Percentiles rank a stretch among this genome's conserved stretches.
These are phyloP conservation scores for Amblyornis subalaris DNA, from an alignment of 2,113 vertebrate species.

Conservation along the genomic window DNA sequence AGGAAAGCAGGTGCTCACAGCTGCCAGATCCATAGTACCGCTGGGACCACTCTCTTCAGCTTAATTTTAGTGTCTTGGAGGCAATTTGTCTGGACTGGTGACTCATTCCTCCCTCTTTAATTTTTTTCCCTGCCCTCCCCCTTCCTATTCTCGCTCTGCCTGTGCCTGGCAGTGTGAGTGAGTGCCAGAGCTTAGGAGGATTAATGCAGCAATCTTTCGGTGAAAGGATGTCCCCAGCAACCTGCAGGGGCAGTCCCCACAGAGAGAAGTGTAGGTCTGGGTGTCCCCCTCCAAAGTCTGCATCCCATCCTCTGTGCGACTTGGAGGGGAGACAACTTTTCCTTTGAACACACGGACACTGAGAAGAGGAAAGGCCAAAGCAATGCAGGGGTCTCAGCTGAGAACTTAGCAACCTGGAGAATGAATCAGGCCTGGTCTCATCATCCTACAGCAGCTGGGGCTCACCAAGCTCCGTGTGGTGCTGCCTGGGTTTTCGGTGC, in stretches of 20 bases:
- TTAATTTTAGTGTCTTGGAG: slow-evolving; percentile 59
- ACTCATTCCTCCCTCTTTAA: slow-evolving; percentile 47
- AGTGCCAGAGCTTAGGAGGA: background rate
- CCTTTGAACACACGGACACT: background rate
- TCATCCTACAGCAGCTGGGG: background rate
- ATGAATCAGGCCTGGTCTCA: background rate
- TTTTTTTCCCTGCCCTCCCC: background rate
- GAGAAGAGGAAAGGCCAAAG: background rate
- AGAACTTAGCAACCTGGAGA: background rate
- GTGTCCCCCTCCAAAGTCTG: background rate
- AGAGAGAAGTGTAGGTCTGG: fast-evolving
- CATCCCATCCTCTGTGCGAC: background rate
- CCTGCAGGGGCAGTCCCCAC: background rate
- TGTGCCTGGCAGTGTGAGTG: background rate
- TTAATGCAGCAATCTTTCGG: background rate
- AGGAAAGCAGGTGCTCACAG: slow-evolving; percentile 42
- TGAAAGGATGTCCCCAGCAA: background rate
- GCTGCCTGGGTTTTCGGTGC: background rate
- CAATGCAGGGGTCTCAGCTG: background rate
- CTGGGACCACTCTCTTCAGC: slow-evolving; percentile 33
- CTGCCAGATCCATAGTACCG: slow-evolving; percentile 10
- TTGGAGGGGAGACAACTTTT: background rate
- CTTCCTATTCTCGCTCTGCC: background rate
- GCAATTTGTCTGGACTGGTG: slow-evolving; percentile 60
- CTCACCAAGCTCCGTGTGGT: background rate